These are phyloP conservation scores for Procapra przewalskii DNA, from an alignment of 2,113 vertebrate genomes.

Conservation along the genomic window DNA sequence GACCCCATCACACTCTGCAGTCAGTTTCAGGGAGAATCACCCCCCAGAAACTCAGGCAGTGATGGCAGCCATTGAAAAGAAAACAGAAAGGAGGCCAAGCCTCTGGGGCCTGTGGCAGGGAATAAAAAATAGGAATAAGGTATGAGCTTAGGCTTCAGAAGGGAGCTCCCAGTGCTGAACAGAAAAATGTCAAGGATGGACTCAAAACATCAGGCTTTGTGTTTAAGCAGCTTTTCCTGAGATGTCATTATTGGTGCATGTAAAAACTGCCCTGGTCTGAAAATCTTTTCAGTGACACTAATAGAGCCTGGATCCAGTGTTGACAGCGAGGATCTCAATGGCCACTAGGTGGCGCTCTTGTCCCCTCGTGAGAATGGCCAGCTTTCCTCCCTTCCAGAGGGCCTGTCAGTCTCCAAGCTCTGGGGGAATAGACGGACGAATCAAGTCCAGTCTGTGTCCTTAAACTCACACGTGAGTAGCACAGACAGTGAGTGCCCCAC, in stretches of 20 bases:
- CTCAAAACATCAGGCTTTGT: not conserved
- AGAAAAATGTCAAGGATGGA: not conserved
- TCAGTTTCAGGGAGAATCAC: not conserved
- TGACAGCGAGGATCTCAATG: not conserved
- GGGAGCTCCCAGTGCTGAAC: not conserved
- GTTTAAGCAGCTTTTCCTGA: not conserved
- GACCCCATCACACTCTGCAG: not conserved
- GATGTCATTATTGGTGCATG: not conserved
- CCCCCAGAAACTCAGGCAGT: not conserved
- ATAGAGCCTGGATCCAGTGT: not conserved
- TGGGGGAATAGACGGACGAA: not conserved
- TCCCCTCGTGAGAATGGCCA: not conserved
- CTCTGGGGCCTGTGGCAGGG: not conserved
- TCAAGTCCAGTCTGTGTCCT: not conserved
- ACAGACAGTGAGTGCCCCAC: not conserved
- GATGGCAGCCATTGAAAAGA: not conserved
- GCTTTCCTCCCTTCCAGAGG: not conserved
- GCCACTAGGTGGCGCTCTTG: conserved; percentile 57
- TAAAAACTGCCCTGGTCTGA: not conserved
- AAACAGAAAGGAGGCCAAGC: not conserved
- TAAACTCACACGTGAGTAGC: not conserved
- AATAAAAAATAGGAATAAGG: not conserved
- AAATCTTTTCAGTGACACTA: not conserved
- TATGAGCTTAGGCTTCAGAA: not conserved
- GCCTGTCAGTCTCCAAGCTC: not conserved